Percentiles rank a stretch among this genome's conserved stretches.
These are phyloP conservation scores for Clostera curtula DNA, from an alignment of 2,888 invertebrate genomes.

Conservation along the genomic window DNA sequence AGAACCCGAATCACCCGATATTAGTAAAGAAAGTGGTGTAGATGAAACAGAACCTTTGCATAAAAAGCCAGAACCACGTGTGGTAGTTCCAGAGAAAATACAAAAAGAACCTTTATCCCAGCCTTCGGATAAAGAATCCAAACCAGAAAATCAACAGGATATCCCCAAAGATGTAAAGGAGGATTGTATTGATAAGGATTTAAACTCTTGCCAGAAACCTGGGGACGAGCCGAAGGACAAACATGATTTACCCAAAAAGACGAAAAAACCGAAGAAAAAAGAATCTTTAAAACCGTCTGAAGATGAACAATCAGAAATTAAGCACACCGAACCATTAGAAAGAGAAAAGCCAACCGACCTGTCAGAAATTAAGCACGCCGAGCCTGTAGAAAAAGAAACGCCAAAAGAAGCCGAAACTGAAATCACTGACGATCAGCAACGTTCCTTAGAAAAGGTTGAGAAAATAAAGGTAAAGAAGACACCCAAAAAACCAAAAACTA, in stretches of 20 bases:
- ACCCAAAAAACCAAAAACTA: conserved; percentile 13
- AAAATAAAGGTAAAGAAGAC: conserved; percentile 19
- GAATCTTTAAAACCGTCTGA: background rate
- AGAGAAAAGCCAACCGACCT: background rate
- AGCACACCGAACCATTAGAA: background rate
- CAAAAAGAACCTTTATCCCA: too few species aligned
- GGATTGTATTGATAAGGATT: too few species aligned
- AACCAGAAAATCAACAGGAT: too few species aligned
- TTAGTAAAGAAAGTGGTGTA: too few species aligned
- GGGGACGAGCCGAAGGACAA: background rate
- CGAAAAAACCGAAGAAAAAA: conserved; percentile 5
- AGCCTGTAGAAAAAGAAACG: conserved; percentile 23
- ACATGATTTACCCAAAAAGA: conserved; percentile 6
- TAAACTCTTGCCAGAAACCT: background rate
- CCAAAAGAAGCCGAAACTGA: conserved; percentile 29
- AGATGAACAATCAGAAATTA: background rate
- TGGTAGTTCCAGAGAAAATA: too few species aligned
- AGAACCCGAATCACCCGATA: too few species aligned
- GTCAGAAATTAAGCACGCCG: background rate
- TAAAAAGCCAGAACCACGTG: too few species aligned
- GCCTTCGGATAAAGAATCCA: too few species aligned
- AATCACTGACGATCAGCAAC: too few species aligned
- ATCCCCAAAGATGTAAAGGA: too few species aligned
- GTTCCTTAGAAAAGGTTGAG: conserved; percentile 6
- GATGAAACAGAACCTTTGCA: too few species aligned